Base-by-base conservation (phyloP, 2,797 vertebrate genomes). In the Sebastes alutus region DNA sequence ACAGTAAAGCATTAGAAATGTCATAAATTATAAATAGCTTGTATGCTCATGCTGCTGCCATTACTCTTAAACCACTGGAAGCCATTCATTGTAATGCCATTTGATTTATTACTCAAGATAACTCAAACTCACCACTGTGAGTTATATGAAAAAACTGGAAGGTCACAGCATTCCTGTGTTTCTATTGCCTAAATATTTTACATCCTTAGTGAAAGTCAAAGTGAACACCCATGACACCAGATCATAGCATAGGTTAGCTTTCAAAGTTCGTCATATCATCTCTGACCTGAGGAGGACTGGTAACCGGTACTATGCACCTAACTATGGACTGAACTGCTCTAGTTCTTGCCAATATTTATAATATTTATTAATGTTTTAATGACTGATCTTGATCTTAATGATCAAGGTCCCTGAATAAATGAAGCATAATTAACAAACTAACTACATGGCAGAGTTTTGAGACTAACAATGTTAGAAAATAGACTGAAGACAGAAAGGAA, bases 151-250 rank as follows among this genome's bases (percentile, higher is more conserved):
- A 64, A 32, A 12, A 27, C 56, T 74, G 38, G 42, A 68, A 49
- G 75, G 33, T 75, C 54, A 80, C 73, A 66, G 46, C 70, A 62
- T 80, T 74, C 77, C 33, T 80, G 49, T 62, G 69, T 71, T 55
- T 68, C 79, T 60, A 5, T 33, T 46, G 13, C 38, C 22, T 11
- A 60, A 38, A 35, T 73, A 63, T n/a, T 23, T 38, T 62, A 56
- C 23, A 54, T 25, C 33, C 18, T 61, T 54, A 10, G 27, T 23
- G 6, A 2, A 61, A 14, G 72, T 23, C 8, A 33, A 65, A 30
- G 38, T 30, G 38, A 69, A 63, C 33, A 66, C 29, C 20, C 8
- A 46, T 33, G 23, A 63, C 61, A 66, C 38, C 38, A 55, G 22
- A 74, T 61, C 49, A 56, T n/a, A 59, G 14, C 6, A 77, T 27